Base-by-base conservation (phyloP, 2,888 invertebrate genomes). In the Hydrotaea diabolus region DNA sequence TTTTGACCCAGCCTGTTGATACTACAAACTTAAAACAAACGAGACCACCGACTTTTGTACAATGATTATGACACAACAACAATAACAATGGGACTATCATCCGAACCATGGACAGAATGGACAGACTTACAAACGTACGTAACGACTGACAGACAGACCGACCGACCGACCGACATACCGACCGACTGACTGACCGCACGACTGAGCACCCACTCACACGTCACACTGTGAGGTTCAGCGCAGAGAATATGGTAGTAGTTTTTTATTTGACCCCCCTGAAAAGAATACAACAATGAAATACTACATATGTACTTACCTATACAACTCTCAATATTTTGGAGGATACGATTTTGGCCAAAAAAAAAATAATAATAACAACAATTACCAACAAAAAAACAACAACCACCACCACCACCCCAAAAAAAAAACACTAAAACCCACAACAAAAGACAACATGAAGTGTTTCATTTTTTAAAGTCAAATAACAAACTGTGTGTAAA, bases 241-340 rank as follows among this genome's bases (percentile, higher is more conserved):
- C 91, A 91, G 91, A 90, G 87, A 91, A 91, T 91, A 91, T 91
- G 91, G 91, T 91, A 91, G 91, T 91, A 91, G 91, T 91, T 91
- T 91, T 91, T 91, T 91, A 91, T 91, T 90, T 90, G 87, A 87
- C 86, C 87, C 85, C 85, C 69, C 73, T 2, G 75, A 57, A 82
- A 53, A 39, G 39, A 77, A 49, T 31, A 69, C 69, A 69, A 69
- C 69, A 69, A 69, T 69, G 69, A 69, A 69, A 69, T 57, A 75
- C 75, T 46, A 74, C 62, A 75, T 59, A 46, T 49, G 62, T 62
- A 39, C 26, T 39, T 43, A 36, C 31, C 74, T 39, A 36, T 49
- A 17, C 46, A 1, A 62, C 69, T 49, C 31, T 31, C 31, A 39
- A 59, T 53, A 74, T 81, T 76, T 78, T 77, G 85, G 78, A 82